Base-by-base conservation (phyloP, 2,113 vertebrate species). In the Polypterus senegalus region DNA sequence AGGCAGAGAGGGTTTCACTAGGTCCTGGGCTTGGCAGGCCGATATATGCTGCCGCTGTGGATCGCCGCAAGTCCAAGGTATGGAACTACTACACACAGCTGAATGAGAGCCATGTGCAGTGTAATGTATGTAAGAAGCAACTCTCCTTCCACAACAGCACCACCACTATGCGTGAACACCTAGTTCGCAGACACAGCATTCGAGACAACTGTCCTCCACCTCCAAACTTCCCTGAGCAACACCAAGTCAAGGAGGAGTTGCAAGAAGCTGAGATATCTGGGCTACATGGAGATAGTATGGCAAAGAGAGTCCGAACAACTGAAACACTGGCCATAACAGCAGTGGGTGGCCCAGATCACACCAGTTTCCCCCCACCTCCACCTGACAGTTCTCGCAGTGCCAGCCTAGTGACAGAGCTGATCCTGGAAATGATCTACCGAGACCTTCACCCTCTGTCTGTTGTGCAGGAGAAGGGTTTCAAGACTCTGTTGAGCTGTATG, bases 61-160 rank as follows among this genome's bases (percentile, higher is more conserved):
- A 79, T 57, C 76, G 74, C 0, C 76, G 73, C 7, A 78, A 76
- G 1, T 79, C 82, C 5, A 79, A 79, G 57, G 76, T 82, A 52
- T 84, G 83, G 83, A 77, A 81, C 27, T 82, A 80, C 11, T 84
- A 82, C 72, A 74, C 76, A 6, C 77, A 80, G 55, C 58, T 82
- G 48, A 80, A 72, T 0, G 79, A 79, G 52, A 68, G 73, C 11
- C 74, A 74, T 6, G 82, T 85, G 1, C 78, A 82, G 51, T 84
- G 83, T 63, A 81, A 80, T 5, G 72, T 84, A 9, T 85, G 83
- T 62, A 77, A 77, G 66, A 79, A 78, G 48, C 80, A 83, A 70
- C 67, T 84, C 48, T 83, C 78, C 44, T 82, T 80, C 69, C 83
- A 85, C 63, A 83, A 81, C 68, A 83, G 80, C 67, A 83, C 78